Evolutionary conservation across 2,797 vertebrate genomes (phyloP).

Genomic region (Zalophus californianus): DNA sequence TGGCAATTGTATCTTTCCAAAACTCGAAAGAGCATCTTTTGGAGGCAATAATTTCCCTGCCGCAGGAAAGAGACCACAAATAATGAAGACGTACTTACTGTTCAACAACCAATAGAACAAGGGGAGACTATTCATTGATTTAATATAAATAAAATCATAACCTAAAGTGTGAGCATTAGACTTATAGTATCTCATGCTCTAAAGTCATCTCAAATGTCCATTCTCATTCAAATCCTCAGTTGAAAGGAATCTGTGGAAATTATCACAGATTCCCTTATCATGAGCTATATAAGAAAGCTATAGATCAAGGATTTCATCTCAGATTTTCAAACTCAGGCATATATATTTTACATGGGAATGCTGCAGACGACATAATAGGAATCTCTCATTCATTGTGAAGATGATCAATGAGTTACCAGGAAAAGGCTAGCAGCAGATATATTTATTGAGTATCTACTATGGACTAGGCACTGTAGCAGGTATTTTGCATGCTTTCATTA

Average conservation of each 20-base stretch:
- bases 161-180: neutral
- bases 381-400: neutral
- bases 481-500: neutral
- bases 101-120: neutral
- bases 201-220: neutral
- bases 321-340: neutral
- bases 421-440: neutral
- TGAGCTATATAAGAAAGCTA: neutral
- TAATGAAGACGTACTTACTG: neutral
- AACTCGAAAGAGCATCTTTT: neutral
- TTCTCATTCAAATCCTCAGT: neutral
- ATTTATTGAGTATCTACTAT: neutral
- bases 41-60: neutral
- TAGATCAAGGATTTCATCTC: neutral
- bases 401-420: neutral
- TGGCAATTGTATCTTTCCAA: neutral
- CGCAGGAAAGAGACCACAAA: neutral
- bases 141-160: neutral
- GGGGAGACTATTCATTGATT: slow-evolving; percentile 5
- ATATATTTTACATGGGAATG: neutral
- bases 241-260: neutral
- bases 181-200: neutral
- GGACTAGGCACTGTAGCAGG: neutral
- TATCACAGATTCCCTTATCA: neutral
- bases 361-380: neutral